Evolutionary conservation across 2,888 invertebrate genomes (phyloP).

Genomic region (Hypsopygia costalis): DNA sequence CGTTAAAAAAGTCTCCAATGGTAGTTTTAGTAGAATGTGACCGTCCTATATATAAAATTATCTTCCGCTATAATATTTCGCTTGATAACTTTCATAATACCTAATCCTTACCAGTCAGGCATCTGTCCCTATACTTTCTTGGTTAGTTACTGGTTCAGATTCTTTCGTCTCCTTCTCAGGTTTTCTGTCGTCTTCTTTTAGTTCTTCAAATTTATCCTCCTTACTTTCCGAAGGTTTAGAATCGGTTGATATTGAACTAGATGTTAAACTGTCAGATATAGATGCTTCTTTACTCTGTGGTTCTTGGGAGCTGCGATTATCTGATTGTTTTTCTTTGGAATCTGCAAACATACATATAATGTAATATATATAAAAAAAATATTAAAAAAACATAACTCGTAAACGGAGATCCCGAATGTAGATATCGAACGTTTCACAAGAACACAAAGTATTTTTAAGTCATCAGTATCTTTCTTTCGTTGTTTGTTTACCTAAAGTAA

Average conservation of each 20-base stretch:
- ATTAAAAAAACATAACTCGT: too few species aligned
- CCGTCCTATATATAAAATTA: slow-evolving; percentile 26
- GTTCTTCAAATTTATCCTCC: slow-evolving; percentile 36
- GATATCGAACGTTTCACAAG: too few species aligned
- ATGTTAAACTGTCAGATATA: slow-evolving; percentile 65
- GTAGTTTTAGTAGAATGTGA: slow-evolving; percentile 12
- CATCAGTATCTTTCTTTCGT: too few species aligned
- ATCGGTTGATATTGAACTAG: slow-evolving; percentile 66
- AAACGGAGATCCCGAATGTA: too few species aligned
- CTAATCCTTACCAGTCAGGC: slow-evolving; percentile 61
- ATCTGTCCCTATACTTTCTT: slow-evolving; percentile 46
- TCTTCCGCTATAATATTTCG: slow-evolving; percentile 44
- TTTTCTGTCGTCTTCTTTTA: slow-evolving; percentile 33
- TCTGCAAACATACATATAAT: slow-evolving; percentile 27
- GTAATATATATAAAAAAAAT: too few species aligned
- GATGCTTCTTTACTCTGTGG: slow-evolving; percentile 63
- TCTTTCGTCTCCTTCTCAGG: slow-evolving; percentile 31
- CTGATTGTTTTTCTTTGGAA: slow-evolving; percentile 59
- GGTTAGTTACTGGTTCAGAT: slow-evolving; percentile 11
- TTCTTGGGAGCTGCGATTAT: slow-evolving; percentile 57
- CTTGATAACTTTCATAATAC: slow-evolving; percentile 42
- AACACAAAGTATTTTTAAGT: too few species aligned
- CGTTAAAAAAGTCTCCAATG: slow-evolving; percentile 4
- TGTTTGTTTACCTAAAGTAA: too few species aligned
- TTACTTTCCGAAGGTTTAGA: slow-evolving; percentile 56